Base-by-base conservation (phyloP, 2,113 vertebrate genomes). In the Takifugu bimaculatus region DNA sequence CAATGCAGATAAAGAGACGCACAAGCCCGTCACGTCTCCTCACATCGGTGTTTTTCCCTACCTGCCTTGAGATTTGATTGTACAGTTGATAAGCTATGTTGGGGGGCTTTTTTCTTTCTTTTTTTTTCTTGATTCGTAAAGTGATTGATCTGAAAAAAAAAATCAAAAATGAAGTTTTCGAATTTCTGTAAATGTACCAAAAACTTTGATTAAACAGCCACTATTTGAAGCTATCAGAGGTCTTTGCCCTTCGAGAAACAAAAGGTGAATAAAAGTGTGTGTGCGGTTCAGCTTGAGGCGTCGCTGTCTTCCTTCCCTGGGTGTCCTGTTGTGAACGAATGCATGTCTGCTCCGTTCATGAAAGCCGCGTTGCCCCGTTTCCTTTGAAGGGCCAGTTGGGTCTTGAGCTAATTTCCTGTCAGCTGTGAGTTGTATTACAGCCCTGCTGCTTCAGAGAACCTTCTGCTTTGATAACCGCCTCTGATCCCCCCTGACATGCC, bases 21-120 rank as follows among this genome's bases (percentile, higher is more conserved):
- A 27, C 55, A 45, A 54, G 45, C 55, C 54, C 55, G 26, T 70
- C 48, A 65, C 48, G 67, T 72, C 51, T 71, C 68, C 74, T 70
- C 43, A 72, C 72, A 47, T 73, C 57, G 57, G 50, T 48, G 13
- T 48, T 48, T n/a, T 48, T 48, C 4, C 4, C 9, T 63, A 72
- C 68, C 71, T 78, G 60, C 82, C 70, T 78, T 72, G 68, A 75
- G 82, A 78, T 87, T 84, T 88, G 79, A 87, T 88, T 90, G 84
- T 89, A 89, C 88, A 88, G 86, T 83, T 80, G 80, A 90, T 91
- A 91, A 91, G 90, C 89, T 91, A 88, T 81, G 79, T 71, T 78
- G 50, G 20, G 20, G 20, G 20, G 20, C n/a, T 20, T 20, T 81
- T 76, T 75, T 62, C 81, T 5, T 51, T 26, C 2, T 45, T 2